Percentiles rank a stretch among this genome's conserved stretches.
Conservation (phyloP, 2,113 vertebrate species). For the Arothron firmamentum region DNA sequence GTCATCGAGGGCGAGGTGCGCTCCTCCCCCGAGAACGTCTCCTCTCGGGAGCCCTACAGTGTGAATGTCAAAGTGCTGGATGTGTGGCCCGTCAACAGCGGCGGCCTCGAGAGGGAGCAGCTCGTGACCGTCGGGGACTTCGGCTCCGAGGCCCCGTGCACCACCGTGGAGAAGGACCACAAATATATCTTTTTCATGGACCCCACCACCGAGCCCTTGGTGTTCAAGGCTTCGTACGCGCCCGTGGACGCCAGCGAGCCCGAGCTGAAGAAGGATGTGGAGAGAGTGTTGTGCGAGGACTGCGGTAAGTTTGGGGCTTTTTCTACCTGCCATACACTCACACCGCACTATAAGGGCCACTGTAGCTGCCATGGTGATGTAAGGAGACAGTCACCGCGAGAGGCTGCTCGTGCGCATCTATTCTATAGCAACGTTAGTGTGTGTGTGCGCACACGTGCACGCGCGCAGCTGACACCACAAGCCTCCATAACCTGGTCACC, state of each 20-base stretch:
- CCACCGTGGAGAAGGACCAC: conserved; percentile 89
- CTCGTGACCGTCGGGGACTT: conserved; percentile 91
- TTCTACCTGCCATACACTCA: conserved; percentile 50
- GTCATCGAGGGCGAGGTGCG: conserved; percentile 97
- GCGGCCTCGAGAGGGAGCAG: conserved; percentile 92
- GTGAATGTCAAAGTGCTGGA: conserved; percentile 91
- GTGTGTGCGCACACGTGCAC: conserved; percentile 15
- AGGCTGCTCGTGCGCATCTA: conserved; percentile 48
- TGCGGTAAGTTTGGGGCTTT: conserved; percentile 87
- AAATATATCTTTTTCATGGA: conserved; percentile 98
- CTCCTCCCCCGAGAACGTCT: conserved; percentile 84
- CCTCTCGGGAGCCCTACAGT: conserved; percentile 83
- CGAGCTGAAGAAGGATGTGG: conserved; percentile 93
- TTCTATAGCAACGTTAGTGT: conserved; percentile 27
- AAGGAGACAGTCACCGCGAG: conserved; percentile 48
- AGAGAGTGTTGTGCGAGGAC: conserved; percentile 89
- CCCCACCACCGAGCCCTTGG: conserved; percentile 87
- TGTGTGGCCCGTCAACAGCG: conserved; percentile 93
- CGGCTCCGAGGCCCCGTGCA: conserved; percentile 86
- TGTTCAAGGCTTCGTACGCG: conserved; percentile 91
- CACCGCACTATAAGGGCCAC: conserved; percentile 54
- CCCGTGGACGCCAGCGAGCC: conserved; percentile 87
- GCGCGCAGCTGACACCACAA: conserved; percentile 33
- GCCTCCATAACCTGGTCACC: conserved; percentile 56
- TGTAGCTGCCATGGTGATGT: conserved; percentile 56